A percentile compares a stretch with the other conserved stretches of the same genome.
Conservation (phyloP, 2,113 vertebrate species). For the Chaetodon auriga region DNA sequence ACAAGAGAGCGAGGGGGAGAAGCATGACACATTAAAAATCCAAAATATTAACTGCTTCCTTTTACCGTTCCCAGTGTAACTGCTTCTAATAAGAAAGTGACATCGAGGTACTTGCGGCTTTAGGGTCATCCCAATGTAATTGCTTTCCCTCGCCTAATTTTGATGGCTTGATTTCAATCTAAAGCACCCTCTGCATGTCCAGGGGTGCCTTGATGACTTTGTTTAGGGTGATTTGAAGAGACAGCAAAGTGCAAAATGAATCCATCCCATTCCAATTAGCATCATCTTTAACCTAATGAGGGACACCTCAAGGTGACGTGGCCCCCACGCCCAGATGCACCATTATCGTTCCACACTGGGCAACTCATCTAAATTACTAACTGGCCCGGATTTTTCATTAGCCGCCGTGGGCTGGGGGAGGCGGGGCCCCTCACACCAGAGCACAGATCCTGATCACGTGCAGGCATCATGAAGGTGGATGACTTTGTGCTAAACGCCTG, state of each 20-base stretch:
- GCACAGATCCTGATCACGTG: slow-evolving; percentile 40
- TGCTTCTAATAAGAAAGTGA: slow-evolving; percentile 89
- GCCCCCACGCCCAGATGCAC: slow-evolving; percentile 86
- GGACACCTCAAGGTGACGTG: slow-evolving; percentile 96
- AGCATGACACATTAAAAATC: slow-evolving; percentile 43
- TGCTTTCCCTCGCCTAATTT: slow-evolving; percentile 89
- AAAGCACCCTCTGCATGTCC: slow-evolving; percentile 82
- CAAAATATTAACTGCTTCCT: slow-evolving; percentile 51
- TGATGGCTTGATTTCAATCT: slow-evolving; percentile 92
- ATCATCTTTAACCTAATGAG: slow-evolving; percentile 98
- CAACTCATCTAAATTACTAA: slow-evolving; percentile 95
- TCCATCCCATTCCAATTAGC: slow-evolving; percentile 98
- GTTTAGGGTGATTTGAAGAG: slow-evolving; percentile 96
- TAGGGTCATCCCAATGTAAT: slow-evolving; percentile 92
- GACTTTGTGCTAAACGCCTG: slow-evolving; percentile 27
- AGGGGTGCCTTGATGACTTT: slow-evolving; percentile 91
- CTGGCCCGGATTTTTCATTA: slow-evolving; percentile 91
- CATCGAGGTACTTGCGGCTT: slow-evolving; percentile 88
- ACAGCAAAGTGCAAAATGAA: slow-evolving; percentile 97
- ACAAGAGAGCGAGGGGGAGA: slow-evolving; percentile 41
- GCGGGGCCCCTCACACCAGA: slow-evolving; percentile 36
- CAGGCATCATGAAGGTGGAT: slow-evolving; percentile 31
- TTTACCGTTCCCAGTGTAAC: slow-evolving; percentile 66
- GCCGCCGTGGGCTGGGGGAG: slow-evolving; percentile 73
- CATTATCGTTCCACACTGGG: slow-evolving; percentile 93